Evolutionary conservation across 1,140 invertebrate species (phyloP).

Genomic region (Ridgeia piscesae): DNA sequence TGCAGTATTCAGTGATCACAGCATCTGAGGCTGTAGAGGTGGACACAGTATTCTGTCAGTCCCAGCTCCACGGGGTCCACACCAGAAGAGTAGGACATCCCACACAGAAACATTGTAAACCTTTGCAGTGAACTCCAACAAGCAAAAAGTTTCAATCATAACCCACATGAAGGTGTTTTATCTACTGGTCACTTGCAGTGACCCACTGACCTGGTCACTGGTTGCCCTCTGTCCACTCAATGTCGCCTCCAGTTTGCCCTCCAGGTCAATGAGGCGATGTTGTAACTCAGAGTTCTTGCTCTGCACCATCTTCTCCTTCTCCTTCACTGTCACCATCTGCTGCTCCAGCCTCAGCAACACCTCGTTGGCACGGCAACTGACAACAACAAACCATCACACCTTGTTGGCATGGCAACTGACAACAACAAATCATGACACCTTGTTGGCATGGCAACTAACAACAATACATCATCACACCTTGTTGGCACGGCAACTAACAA

Average conservation of each 20-base stretch:
- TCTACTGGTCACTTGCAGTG: not conserved
- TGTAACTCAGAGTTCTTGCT: slow-evolving; percentile 50
- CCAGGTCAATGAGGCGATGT: slow-evolving; percentile 49
- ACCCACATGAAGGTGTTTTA: too few relatives aligned
- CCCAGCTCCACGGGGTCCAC: too few relatives aligned
- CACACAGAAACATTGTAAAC: too few relatives aligned
- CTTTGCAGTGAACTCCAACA: too few relatives aligned
- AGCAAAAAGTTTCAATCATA: too few relatives aligned
- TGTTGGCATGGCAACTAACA: slow-evolving; percentile 14
- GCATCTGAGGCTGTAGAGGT: too few relatives aligned
- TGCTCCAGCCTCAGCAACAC: slow-evolving; percentile 37
- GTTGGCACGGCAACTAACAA: slow-evolving; percentile 11
- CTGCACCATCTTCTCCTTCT: slow-evolving; percentile 42
- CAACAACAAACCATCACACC: slow-evolving; percentile 12
- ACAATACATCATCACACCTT: slow-evolving; percentile 10
- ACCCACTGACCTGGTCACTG: not conserved
- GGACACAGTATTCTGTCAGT: too few relatives aligned
- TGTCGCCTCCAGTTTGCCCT: slow-evolving; percentile 41
- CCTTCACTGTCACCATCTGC: slow-evolving; percentile 45
- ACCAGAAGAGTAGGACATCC: too few relatives aligned
- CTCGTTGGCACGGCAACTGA: slow-evolving; percentile 20
- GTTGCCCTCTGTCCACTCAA: slow-evolving; percentile 27
- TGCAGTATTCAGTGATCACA: too few relatives aligned
- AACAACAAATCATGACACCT: slow-evolving; percentile 12
- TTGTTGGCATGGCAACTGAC: slow-evolving; percentile 14